These are phyloP conservation scores for Cyanoderma ruficeps DNA, from an alignment of 2,113 vertebrate genomes.

Conservation along the genomic window DNA sequence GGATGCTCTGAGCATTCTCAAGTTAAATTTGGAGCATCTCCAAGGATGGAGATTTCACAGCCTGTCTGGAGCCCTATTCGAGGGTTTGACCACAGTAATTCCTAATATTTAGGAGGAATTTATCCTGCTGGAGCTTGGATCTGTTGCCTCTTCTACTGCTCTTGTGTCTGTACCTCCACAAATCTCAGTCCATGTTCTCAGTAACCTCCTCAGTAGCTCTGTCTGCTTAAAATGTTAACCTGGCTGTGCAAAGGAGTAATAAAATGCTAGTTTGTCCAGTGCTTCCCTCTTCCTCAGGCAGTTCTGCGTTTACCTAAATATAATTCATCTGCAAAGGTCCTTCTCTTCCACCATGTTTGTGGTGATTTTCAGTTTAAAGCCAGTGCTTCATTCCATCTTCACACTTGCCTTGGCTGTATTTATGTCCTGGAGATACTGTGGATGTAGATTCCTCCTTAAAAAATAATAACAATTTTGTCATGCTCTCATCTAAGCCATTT, in stretches of 20 bases:
- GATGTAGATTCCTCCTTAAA: background rate
- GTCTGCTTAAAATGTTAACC: background rate
- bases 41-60: background rate
- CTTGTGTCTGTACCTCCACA: background rate
- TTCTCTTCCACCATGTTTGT: background rate
- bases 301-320: background rate
- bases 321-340: background rate
- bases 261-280: background rate
- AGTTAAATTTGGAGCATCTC: background rate
- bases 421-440: background rate
- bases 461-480: background rate
- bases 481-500: background rate
- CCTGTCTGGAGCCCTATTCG: background rate
- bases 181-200: background rate
- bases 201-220: background rate
- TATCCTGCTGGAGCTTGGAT: background rate
- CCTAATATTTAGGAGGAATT: background rate
- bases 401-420: background rate
- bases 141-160: fast-evolving
- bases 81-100: background rate
- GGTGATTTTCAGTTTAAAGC: background rate
- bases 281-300: background rate
- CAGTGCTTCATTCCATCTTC: background rate
- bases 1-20: background rate
- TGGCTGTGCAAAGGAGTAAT: background rate